These are phyloP conservation scores for Orthosia incerta DNA, from an alignment of 2,888 invertebrate species.

Conservation along the genomic window DNA sequence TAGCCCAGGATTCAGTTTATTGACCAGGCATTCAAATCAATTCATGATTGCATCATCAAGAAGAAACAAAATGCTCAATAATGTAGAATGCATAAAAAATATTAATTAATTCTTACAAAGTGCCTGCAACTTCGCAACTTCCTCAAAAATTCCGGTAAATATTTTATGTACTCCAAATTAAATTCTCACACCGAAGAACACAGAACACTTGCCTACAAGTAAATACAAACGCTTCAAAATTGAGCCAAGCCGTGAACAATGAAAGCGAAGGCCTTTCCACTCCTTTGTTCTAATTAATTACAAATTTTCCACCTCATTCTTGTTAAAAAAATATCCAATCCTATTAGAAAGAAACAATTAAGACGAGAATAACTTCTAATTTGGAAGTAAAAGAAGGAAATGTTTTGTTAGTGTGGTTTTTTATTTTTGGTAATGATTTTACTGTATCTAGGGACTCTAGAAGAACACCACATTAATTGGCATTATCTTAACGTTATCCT, in stretches of 20 bases:
- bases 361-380: slow-evolving; percentile 49
- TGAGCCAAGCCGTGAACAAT: slow-evolving; percentile 52
- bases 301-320: slow-evolving; percentile 63
- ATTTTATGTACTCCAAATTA: slow-evolving; percentile 48
- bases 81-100: slow-evolving; percentile 5
- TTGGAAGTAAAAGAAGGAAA: slow-evolving; percentile 28
- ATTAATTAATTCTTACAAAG: slow-evolving; percentile 16
- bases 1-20: not conserved
- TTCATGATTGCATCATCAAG: not conserved
- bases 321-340: slow-evolving; percentile 54
- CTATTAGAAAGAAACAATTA: slow-evolving; percentile 50
- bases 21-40: not conserved
- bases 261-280: slow-evolving; percentile 57
- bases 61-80: not conserved
- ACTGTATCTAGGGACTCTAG: not conserved
- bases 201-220: slow-evolving; percentile 24
- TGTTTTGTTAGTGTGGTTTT: not conserved
- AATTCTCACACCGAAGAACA: slow-evolving; percentile 35
- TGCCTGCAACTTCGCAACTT: slow-evolving; percentile 27
- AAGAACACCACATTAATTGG: too few relatives aligned
- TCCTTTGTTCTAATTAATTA: slow-evolving; percentile 63
- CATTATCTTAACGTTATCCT: too few relatives aligned
- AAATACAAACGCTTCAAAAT: slow-evolving; percentile 47
- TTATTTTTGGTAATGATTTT: not conserved
- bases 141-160: slow-evolving; percentile 19